Conservation (phyloP, 2,888 invertebrate genomes). For the Rhogogaster chlorosoma region DNA sequence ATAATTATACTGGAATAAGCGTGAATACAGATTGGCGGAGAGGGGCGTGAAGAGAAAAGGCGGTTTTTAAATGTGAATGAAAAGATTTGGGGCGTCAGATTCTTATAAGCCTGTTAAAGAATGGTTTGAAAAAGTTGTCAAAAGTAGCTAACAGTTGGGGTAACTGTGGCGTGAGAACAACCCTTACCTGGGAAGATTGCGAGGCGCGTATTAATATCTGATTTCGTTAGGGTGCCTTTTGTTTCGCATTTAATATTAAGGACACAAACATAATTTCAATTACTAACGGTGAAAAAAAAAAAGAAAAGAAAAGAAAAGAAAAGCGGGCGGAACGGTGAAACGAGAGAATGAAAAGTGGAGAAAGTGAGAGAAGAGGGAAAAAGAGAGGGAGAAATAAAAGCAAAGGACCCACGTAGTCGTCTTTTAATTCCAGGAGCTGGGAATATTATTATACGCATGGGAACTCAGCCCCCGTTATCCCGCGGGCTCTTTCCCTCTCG, state of each 20-base stretch:
- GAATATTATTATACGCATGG: slow-evolving; percentile 49
- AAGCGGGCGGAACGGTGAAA: background rate
- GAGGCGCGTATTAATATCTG: slow-evolving; percentile 15
- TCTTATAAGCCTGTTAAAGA: background rate
- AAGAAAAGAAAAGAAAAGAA: background rate
- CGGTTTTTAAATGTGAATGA: background rate
- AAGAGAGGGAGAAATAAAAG: slow-evolving; percentile 2
- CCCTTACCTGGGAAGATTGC: background rate
- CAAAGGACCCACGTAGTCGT: slow-evolving; percentile 34
- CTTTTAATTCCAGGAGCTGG: slow-evolving; percentile 39
- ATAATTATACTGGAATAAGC: background rate
- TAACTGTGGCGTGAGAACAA: background rate
- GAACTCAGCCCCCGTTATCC: background rate
- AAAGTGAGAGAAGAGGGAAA: background rate
- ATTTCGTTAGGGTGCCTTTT: slow-evolving; percentile 27
- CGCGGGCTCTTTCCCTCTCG: background rate
- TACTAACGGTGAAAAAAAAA: slow-evolving; percentile 2
- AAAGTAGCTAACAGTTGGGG: background rate
- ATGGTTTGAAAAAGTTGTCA: background rate
- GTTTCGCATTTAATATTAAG: slow-evolving; percentile 35
- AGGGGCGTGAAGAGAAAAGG: background rate
- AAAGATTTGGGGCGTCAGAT: background rate
- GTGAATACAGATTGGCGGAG: background rate
- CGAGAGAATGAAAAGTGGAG: background rate
- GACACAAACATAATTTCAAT: slow-evolving; percentile 36